A percentile compares a stretch with the other conserved stretches of the same genome.
These are phyloP conservation scores for Mus pahari DNA, from an alignment of 2,113 vertebrate species.

Conservation along the genomic window DNA sequence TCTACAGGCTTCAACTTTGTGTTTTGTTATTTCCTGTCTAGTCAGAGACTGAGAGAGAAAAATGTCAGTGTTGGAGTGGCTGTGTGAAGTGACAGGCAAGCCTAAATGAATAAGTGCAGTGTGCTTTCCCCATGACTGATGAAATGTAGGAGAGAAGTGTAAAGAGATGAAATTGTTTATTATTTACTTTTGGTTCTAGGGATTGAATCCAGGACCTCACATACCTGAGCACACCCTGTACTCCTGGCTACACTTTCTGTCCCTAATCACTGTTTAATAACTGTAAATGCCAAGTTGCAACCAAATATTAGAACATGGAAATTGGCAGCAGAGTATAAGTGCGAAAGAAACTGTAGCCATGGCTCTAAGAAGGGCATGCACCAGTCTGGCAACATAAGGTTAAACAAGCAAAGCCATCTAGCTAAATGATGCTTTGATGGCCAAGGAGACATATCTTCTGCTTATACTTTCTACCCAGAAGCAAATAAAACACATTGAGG, in stretches of 20 bases:
- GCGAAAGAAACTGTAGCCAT: neutral
- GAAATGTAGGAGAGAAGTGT: neutral
- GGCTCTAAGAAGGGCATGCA: neutral
- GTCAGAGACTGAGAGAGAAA: neutral
- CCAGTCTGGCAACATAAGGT: slow-evolving; percentile 28
- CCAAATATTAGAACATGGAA: neutral
- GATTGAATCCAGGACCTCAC: neutral
- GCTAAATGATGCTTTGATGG: neutral
- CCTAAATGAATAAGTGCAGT: neutral
- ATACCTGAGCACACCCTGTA: neutral
- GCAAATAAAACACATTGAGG: neutral
- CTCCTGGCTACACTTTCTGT: neutral
- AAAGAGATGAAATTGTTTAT: neutral
- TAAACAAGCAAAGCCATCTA: neutral
- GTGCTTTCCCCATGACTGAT: neutral
- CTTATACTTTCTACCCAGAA: neutral
- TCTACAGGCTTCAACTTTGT: slow-evolving; percentile 8
- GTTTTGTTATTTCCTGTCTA: neutral
- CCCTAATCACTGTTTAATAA: neutral
- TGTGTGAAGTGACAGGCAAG: neutral
- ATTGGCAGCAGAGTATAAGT: slow-evolving; percentile 6
- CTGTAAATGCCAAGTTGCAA: neutral
- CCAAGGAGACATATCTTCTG: neutral
- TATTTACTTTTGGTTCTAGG: neutral
- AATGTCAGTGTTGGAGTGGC: neutral